Base-by-base conservation (phyloP, 1,140 invertebrate species). In the Trinorchestia longiramus region DNA sequence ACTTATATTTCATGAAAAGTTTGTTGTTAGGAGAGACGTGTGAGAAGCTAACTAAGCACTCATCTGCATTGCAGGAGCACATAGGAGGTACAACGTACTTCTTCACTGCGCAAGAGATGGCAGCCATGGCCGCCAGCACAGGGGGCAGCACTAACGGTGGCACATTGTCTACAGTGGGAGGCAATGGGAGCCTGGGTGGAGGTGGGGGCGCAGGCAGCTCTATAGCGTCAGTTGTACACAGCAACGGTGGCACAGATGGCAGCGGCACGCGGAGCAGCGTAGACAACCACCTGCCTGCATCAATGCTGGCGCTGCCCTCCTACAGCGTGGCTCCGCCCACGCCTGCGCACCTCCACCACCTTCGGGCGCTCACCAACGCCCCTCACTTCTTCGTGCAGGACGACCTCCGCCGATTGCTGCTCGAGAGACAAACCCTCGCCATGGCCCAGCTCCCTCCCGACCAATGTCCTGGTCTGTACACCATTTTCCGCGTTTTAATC, bases 81-180 rank as follows among this genome's bases (percentile, higher is more conserved):
- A 98, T 99, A 96, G 98, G 98, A 92, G 99, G 99, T 43, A 99
- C 99, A 42, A 99, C 99, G 15, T 99, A 99, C 97, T 99, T 99
- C 97, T 99, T 99, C 97, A 97, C 98, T 77, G 97, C 98, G 87
- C 97, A 98, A 96, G 97, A 97, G 87, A 97, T 97, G 88, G 97
- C 97, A 96, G 96, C 96, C 87, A 96, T 97, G 45, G 96, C 96
- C 95, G 97, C 96, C 95, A 98, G 95, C 45, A 44, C 87, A 19
- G 96, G 95, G 45, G 87, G 92, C 92, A 94, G 92, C 92, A 94
- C 15, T 94, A 44, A 95, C 57, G 90, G 96, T 87, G 36, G 88
- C 96, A 62, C 57, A 91, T 28, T 96, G 95, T 43, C 40, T 98
- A 98, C 43, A 3, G 92, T 44, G 43, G 88, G 88, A 0, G 88